Evolutionary conservation across 2,113 vertebrate species (phyloP).

Genomic region (Daphoenositta chrysoptera): DNA sequence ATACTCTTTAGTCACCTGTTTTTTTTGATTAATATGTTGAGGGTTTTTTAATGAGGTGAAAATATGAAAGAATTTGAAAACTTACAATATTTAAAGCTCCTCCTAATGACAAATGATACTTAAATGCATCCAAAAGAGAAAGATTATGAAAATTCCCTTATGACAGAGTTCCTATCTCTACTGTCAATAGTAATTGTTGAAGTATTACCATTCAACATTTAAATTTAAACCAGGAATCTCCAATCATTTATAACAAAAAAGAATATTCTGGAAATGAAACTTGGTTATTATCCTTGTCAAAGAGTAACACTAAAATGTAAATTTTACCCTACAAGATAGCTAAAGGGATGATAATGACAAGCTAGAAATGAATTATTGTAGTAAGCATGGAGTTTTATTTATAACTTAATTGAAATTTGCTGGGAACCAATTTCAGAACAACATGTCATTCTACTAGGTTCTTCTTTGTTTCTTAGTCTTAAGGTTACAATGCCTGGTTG

Average conservation of each 20-base stretch:
- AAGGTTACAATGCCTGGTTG: background rate
- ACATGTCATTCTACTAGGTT: background rate
- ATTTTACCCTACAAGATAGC: background rate
- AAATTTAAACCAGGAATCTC: background rate
- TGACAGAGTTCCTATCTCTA: background rate
- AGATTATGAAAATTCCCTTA: background rate
- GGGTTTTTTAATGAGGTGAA: background rate
- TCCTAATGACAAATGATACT: background rate
- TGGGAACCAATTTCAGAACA: background rate
- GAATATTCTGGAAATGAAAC: background rate
- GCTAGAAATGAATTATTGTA: background rate
- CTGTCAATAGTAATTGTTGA: background rate
- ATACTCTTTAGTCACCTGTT: background rate
- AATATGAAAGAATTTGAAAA: slow-evolving; percentile 25
- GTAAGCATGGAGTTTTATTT: background rate
- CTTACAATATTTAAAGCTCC: background rate
- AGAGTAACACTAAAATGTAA: background rate
- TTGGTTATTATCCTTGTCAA: background rate
- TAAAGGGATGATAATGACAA: background rate
- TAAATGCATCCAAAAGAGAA: background rate
- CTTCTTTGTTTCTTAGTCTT: background rate
- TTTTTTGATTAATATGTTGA: background rate
- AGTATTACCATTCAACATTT: background rate
- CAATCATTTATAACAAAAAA: background rate
- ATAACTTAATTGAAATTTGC: background rate